These are phyloP conservation scores for Heteractis magnifica DNA, from an alignment of 92 coral and sea anemone species.

Conservation along the genomic window DNA sequence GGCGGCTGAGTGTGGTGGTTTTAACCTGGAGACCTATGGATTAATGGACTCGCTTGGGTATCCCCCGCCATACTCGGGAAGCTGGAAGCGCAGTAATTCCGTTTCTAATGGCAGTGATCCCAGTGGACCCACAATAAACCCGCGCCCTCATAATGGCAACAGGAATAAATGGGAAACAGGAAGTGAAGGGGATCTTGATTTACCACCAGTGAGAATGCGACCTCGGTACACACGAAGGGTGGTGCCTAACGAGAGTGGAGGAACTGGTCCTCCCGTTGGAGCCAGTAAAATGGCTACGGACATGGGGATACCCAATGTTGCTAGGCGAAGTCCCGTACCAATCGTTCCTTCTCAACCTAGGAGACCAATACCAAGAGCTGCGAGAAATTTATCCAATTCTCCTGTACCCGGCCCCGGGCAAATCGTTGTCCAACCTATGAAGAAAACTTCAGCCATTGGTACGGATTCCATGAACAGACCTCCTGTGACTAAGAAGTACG, in stretches of 20 bases:
- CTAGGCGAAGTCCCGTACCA: constrained; percentile 71
- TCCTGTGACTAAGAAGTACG: constrained; percentile 92
- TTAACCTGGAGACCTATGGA: constrained; percentile 95
- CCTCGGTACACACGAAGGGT: constrained; percentile 65
- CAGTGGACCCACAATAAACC: constrained; percentile 48
- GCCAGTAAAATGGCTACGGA: constrained; percentile 55
- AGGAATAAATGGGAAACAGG: constrained; percentile 82
- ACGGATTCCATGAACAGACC: constrained; percentile 66
- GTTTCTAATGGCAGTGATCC: constrained; percentile 65
- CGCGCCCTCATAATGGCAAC: constrained; percentile 48
- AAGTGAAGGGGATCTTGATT: constrained; percentile 79
- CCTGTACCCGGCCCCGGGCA: constrained; percentile 61
- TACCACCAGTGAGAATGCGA: constrained; percentile 74
- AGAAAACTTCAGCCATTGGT: constrained; percentile 80
- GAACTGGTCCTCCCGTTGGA: constrained; percentile 49
- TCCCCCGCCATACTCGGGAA: constrained; percentile 82
- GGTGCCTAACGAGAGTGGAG: constrained; percentile 57
- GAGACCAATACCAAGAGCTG: constrained; percentile 72
- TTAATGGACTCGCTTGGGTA: constrained; percentile 96
- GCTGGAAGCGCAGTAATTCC: constrained; percentile 79
- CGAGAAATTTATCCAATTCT: constrained; percentile 59
- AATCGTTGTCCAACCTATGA: constrained; percentile 86
- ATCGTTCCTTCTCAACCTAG: constrained; percentile 88
- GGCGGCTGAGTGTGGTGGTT: constrained; percentile 98
- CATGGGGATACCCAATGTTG: constrained; percentile 65